Evolutionary conservation across 2,113 vertebrate genomes (phyloP).

Genomic region (Forbesichthys agassizii): DNA sequence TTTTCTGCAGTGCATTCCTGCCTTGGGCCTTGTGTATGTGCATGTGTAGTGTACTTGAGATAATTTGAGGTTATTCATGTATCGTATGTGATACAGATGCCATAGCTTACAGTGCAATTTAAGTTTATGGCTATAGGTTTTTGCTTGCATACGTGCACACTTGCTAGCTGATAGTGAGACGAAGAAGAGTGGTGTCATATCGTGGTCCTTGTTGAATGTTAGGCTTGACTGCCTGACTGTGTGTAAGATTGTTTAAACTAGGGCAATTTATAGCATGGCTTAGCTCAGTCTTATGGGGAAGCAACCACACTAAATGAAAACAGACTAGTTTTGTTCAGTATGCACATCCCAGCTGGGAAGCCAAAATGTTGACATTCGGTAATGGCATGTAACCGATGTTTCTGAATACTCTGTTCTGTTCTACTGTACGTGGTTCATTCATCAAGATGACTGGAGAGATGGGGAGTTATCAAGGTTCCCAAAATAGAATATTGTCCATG

Average conservation of each 20-base stretch:
- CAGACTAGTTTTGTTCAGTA: conserved; percentile 1
- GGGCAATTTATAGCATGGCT: no score
- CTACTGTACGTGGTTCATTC: neutral
- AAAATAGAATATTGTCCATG: conserved; percentile 68
- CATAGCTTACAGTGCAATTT: no score
- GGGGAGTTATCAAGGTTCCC: conserved; percentile 12
- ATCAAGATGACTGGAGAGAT: conserved; percentile 21
- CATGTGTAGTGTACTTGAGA: conserved; percentile 15
- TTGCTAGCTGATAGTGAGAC: no score
- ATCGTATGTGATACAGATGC: no score
- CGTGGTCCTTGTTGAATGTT: no score
- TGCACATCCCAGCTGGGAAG: neutral
- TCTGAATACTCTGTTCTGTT: neutral
- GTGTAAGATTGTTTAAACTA: neutral
- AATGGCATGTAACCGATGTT: conserved; percentile 3
- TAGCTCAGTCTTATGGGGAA: neutral
- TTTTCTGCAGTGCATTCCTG: conserved; percentile 33
- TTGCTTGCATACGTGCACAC: no score
- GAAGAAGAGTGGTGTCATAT: no score
- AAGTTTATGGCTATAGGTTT: no score
- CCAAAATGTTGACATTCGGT: conserved; percentile 7
- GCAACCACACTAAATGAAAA: conserved; percentile 11
- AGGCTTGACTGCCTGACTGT: neutral
- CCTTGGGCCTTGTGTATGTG: conserved; percentile 52
- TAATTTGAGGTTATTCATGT: neutral